Percentiles rank a stretch among this genome's conserved stretches.
phyloP scores from a whole-genome alignment of 2,888 invertebrate genomes.

The Miltochrista miniata region DNA sequence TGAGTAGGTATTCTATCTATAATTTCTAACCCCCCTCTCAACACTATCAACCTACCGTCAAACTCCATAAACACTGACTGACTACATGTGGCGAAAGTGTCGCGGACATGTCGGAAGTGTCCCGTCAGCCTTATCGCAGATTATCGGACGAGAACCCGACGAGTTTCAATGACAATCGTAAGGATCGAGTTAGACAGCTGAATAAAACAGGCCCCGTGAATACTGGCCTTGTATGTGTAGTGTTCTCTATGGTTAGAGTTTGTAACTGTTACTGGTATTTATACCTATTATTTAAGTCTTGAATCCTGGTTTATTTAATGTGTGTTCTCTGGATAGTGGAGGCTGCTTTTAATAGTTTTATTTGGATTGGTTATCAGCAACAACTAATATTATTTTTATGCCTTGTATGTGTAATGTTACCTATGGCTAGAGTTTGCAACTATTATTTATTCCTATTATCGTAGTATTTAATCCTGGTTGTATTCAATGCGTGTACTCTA shows the following conservation, averaged over 20 bases:
- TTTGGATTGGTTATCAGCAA: no score
- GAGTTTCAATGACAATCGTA: conserved; percentile 35
- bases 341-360: no score
- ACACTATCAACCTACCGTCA: conserved; percentile 2
- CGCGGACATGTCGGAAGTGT: conserved; percentile 49
- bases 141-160: conserved; percentile 44
- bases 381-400: no score
- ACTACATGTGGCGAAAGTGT: conserved; percentile 45
- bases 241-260: no score
- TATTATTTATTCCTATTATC: no score
- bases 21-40: background rate
- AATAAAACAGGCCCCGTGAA: background rate
- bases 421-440: no score
- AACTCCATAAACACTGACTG: conserved; percentile 15
- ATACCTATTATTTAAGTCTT: no score
- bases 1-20: background rate
- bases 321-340: no score
- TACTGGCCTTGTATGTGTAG: background rate
- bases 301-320: no score
- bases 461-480: no score
- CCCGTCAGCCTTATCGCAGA: conserved; percentile 33
- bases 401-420: no score
- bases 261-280: background rate
- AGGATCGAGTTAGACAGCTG: conserved; percentile 5
- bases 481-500: no score